phyloP scores from a whole-genome alignment of 2,888 invertebrate species.

The Rhagophthalmus giganteus region DNA sequence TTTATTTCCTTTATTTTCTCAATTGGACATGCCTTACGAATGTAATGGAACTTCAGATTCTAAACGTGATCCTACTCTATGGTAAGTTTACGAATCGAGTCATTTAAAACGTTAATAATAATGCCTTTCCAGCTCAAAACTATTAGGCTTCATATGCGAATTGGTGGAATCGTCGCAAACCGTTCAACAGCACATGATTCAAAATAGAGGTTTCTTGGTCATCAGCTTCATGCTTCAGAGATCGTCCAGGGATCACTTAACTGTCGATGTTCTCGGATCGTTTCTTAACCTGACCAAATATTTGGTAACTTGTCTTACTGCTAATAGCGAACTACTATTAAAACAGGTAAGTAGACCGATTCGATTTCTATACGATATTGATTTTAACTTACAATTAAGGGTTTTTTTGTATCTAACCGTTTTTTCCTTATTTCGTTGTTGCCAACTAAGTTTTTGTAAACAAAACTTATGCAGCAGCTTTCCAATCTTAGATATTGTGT shows the following conservation, averaged over 20 bases:
- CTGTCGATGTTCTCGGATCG: slow-evolving; percentile 89
- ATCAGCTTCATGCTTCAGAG: slow-evolving; percentile 96
- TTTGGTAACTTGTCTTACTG: slow-evolving; percentile 88
- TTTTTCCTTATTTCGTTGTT: slow-evolving; percentile 1
- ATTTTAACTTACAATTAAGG: background rate
- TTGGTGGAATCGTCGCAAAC: slow-evolving; percentile 95
- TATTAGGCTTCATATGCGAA: slow-evolving; percentile 96
- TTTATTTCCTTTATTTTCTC: slow-evolving; percentile 95
- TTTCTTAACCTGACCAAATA: slow-evolving; percentile 91
- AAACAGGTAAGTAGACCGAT: slow-evolving; percentile 85
- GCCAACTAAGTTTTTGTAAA: slow-evolving; percentile 7
- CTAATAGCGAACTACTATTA: slow-evolving; percentile 86
- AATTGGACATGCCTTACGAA: slow-evolving; percentile 93
- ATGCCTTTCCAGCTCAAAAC: slow-evolving; percentile 76
- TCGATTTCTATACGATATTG: too few species aligned
- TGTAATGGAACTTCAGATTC: slow-evolving; percentile 71
- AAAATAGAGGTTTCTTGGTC: slow-evolving; percentile 96
- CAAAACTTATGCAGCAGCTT: slow-evolving; percentile 23
- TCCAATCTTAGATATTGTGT: slow-evolving; percentile 19
- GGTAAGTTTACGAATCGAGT: slow-evolving; percentile 61
- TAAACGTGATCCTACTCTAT: slow-evolving; percentile 84
- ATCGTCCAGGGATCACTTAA: slow-evolving; percentile 90
- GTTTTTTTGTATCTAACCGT: background rate
- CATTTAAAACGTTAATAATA: background rate
- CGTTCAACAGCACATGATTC: slow-evolving; percentile 99